Evolutionary conservation across 2,888 invertebrate species (phyloP).

Genomic region (Prosopocoilus inquinatus): DNA sequence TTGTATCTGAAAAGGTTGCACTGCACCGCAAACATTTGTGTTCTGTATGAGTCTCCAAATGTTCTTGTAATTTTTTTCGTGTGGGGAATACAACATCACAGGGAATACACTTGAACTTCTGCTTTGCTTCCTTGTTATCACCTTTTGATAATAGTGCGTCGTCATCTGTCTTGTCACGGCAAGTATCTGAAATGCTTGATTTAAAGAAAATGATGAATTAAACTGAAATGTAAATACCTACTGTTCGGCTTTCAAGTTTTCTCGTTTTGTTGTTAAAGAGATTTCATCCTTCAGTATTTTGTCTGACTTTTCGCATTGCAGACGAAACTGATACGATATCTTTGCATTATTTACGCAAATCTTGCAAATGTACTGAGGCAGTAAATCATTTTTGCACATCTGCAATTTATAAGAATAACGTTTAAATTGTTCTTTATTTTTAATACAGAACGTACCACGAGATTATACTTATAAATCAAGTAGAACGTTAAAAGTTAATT

Average conservation of each 20-base stretch:
- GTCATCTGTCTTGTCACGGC: too few relatives aligned
- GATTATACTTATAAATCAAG: too few relatives aligned
- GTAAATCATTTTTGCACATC: slow-evolving; percentile 23
- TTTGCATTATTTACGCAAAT: slow-evolving; percentile 24
- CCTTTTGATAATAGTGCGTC: too few relatives aligned
- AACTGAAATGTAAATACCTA: background rate
- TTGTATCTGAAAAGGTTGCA: slow-evolving; percentile 8
- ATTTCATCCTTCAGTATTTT: slow-evolving; percentile 2
- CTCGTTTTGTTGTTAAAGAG: background rate
- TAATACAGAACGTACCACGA: too few relatives aligned
- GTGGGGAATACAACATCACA: background rate
- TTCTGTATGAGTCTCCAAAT: background rate
- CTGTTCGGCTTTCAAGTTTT: background rate
- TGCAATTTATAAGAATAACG: slow-evolving; percentile 10
- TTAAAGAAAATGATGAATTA: slow-evolving; percentile 2
- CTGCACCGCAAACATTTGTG: slow-evolving; percentile 13
- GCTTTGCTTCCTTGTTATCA: too few relatives aligned
- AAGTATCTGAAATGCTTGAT: slow-evolving; percentile 1
- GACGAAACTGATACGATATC: slow-evolving; percentile 24
- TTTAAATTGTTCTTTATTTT: too few relatives aligned
- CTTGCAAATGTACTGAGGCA: slow-evolving; percentile 27
- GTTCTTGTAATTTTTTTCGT: too few relatives aligned
- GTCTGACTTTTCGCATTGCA: slow-evolving; percentile 27
- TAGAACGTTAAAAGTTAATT: background rate
- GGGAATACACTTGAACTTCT: too few relatives aligned